Base-by-base conservation (phyloP, 2,113 vertebrate genomes). In the Xiphorhynchus elegans region DNA sequence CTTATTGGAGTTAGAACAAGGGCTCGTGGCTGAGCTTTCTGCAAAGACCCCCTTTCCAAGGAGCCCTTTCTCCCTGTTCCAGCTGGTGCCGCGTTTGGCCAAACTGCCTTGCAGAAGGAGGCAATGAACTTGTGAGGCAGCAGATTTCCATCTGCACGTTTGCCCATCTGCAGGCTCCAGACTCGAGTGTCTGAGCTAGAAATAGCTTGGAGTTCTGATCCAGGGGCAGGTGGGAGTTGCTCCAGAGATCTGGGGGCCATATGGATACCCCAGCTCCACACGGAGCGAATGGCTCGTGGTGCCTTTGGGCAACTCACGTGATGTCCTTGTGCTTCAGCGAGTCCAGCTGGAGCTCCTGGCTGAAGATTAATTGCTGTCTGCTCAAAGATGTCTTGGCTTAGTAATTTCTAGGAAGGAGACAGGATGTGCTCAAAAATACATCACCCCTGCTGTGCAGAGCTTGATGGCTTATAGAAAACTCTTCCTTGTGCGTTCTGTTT, bases 331-430 rank as follows among this genome's bases (percentile, higher is more conserved):
- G 83, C 76, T 94, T 90, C 77, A 72, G 0, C 19, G 46, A 50
- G 80, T 92, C 86, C 93, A 76, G 76, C 88, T 97, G 93, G 96
- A 94, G 86, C 82, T 95, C 37, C 64, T 94, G 95, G 69, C 73
- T 92, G 86, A 89, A 92, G 87, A 75, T 90, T 75, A 84, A 72
- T 82, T 92, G 95, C 89, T 94, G 85, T 93, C 88, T 96, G 76
- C 68, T 94, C 53, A 12, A 80, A 92, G 90, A 87, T 87, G 40
- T 76, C 86, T 84, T 95, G 83, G 69, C 73, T 84, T 78, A 53
- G 39, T 89, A 49, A 90, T 94, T 94, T 95, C 94, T 76, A 91
- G 93, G 78, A 93, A 87, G 93, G 56, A 94, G 92, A 56, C 13
- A 47, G 68, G 79, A 67, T 81, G 14, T 86, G 56, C 44, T 88